A percentile compares a stretch with the other conserved stretches of the same genome.
Conservation (phyloP, 1,140 invertebrate species). For the Sesamia nonagrioides region DNA sequence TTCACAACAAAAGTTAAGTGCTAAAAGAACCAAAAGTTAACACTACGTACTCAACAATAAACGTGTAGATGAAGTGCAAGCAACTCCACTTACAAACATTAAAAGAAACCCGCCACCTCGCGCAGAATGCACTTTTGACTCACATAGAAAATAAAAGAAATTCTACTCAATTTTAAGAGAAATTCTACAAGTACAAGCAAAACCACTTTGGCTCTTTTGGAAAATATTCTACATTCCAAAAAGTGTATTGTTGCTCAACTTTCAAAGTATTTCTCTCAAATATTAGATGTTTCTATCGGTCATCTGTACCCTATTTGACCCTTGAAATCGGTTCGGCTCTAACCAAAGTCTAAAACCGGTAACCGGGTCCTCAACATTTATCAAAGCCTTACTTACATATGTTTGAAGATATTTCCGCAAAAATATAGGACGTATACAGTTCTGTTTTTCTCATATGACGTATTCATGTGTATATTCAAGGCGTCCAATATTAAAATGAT, state of each 20-base stretch:
- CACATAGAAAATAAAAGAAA: neutral
- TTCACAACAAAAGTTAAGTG: too few relatives aligned
- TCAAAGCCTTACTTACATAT: constrained; percentile 2
- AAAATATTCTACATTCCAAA: neutral
- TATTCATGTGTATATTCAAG: neutral
- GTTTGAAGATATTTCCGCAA: constrained; percentile 1
- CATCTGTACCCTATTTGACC: constrained; percentile 19
- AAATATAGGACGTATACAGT: neutral
- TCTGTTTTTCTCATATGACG: neutral
- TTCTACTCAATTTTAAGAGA: too few relatives aligned
- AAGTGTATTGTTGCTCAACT: neutral
- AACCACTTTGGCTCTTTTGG: neutral
- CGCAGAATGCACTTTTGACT: neutral
- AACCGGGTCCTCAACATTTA: constrained; percentile 11
- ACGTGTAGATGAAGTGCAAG: neutral
- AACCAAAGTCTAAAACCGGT: constrained; percentile 4
- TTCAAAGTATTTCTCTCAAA: constrained; percentile 28
- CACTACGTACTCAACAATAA: neutral
- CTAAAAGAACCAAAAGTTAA: neutral
- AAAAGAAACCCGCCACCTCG: neutral
- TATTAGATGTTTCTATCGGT: constrained; percentile 20
- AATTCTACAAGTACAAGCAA: constrained; percentile 2
- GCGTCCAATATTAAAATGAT: too few relatives aligned
- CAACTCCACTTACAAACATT: neutral
- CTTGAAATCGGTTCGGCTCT: constrained; percentile 25